These are phyloP conservation scores for Numenius arquata DNA, from an alignment of 2,113 vertebrate genomes.

Conservation along the genomic window DNA sequence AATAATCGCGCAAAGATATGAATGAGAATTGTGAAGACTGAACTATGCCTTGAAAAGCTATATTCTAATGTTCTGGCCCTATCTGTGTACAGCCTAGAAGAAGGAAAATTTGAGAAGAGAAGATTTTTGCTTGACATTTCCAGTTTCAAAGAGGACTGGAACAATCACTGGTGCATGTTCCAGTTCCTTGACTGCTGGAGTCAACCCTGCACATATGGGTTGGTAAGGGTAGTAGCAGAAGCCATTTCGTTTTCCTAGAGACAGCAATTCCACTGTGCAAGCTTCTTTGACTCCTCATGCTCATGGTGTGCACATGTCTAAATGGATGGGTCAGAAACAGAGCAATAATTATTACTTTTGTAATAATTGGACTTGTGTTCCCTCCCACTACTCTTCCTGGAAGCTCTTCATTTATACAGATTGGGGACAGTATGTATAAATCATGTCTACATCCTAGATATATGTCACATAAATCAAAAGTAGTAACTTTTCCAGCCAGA, in stretches of 20 bases:
- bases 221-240: not conserved
- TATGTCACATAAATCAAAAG: not conserved
- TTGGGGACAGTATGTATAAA: not conserved
- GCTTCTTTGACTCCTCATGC: not conserved
- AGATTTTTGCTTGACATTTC: not conserved
- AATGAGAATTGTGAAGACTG: not conserved
- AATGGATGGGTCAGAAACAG: not conserved
- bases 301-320: not conserved
- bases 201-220: accelerated
- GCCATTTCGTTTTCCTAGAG: not conserved
- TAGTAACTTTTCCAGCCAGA: not conserved
- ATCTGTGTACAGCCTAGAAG: too few relatives aligned
- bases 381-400: not conserved
- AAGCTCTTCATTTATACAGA: not conserved
- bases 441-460: not conserved
- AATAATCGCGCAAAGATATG: not conserved
- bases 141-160: not conserved
- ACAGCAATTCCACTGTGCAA: not conserved
- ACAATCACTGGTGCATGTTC: not conserved
- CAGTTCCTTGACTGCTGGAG: not conserved
- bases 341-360: not conserved
- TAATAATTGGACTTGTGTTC: not conserved
- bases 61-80: not conserved
- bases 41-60: not conserved
- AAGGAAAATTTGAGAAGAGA: not conserved